Evolutionary conservation across 1,140 invertebrate genomes (phyloP), one percentile per base, ranked within the genome.

Genomic region (Drosophila kikkawai): DNA sequence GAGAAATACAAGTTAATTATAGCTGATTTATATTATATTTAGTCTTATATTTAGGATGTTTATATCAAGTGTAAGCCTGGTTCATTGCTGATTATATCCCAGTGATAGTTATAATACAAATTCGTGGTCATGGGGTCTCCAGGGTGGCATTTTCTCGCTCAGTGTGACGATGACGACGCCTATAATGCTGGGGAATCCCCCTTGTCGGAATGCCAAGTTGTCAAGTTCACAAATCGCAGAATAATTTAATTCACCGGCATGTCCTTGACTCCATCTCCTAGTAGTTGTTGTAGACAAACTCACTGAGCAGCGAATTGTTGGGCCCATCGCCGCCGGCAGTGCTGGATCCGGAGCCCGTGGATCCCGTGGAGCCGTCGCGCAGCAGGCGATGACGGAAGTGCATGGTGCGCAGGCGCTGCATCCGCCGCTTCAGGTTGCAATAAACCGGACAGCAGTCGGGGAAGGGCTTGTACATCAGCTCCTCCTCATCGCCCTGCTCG

Each of bases 371-470:
- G 8, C 59, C 58, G 13, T 90, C 87, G 45, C 91, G 84, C 15
- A 92, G 67, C 42, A 91, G 69, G 58, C 91, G 88, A 75, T 92
- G 91, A 0, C 91, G 85, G 42, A 84, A 79, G 45, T 92, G 91
- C 91, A 92, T 92, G 44, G 80, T 87, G 51, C 90, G 77, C 45
- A 92, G 68, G 44, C 91, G 91, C 61, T 92, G 79, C 91, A 92
- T 91, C 55, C 91, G 91, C 0, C 86, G 82, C 80, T 92, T 92
- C 42, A 92, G 57, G 61, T 92, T 92, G 70, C 91, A 92, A 44
- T 92, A 92, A 47, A 92, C 91, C 36, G 91, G 91, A 47, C 91
- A 92, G 57, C 91, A 92, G 63, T 92, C 91, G 34, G 91, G 91
- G 42, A 88, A 92, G 6, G 91, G 91, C 63, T 91, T 92, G 65